These are phyloP conservation scores for Gasteruption jaculator DNA, from an alignment of 2,888 invertebrate species.

Conservation along the genomic window DNA sequence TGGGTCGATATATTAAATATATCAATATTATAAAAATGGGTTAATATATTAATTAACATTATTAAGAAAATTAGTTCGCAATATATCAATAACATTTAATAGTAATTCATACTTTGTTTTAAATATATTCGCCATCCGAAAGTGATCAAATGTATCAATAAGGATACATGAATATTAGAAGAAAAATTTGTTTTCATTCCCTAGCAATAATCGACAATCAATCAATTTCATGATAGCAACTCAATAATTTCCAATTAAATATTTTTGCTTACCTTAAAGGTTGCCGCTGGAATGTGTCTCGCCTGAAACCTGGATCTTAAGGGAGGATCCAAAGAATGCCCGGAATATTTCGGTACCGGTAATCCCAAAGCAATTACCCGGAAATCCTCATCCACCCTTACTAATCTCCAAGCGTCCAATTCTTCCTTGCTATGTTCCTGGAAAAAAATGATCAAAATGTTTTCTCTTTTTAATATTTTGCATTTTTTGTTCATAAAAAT, in stretches of 20 bases:
- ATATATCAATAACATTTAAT: neutral
- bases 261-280: slow-evolving; percentile 60
- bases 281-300: slow-evolving; percentile 68
- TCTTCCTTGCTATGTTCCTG: slow-evolving; percentile 77
- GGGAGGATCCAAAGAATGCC: slow-evolving; percentile 94
- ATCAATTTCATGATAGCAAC: no score
- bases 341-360: slow-evolving; percentile 82
- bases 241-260: no score
- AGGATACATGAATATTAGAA: neutral
- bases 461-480: no score
- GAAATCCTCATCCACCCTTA: slow-evolving; percentile 89
- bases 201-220: neutral
- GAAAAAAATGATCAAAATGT: slow-evolving; percentile 24
- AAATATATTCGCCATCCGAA: neutral
- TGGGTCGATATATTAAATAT: no score
- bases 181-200: neutral
- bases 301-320: slow-evolving; percentile 93
- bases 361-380: slow-evolving; percentile 89
- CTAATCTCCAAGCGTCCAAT: slow-evolving; percentile 80
- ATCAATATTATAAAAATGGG: slow-evolving; percentile 2
- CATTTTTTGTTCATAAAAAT: neutral
- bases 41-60: neutral
- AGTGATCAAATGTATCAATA: neutral
- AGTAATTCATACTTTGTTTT: neutral
- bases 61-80: neutral